Evolutionary conservation across 2,797 vertebrate species (phyloP).

Genomic region (Setipinna tenuifilis): DNA sequence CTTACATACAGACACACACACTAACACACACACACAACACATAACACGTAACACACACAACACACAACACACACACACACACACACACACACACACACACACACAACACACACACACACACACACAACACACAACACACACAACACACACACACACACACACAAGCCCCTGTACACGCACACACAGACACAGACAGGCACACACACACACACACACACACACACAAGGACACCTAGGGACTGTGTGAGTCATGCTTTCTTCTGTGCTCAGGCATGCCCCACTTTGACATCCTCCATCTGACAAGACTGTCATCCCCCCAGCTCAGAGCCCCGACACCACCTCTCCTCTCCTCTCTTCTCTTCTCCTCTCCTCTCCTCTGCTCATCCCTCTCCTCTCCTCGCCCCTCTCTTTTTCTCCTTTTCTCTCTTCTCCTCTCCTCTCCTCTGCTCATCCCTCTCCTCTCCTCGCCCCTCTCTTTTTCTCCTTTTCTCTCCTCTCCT

Average conservation of each 20-base stretch:
- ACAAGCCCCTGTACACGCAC: neutral
- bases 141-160: neutral
- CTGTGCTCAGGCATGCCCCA: neutral
- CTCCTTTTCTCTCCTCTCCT: too few species aligned
- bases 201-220: slow-evolving; percentile 11
- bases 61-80: too few species aligned
- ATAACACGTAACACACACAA: too few species aligned
- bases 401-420: neutral
- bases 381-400: neutral
- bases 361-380: neutral
- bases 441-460: neutral
- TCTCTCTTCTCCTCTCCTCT: neutral
- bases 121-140: slow-evolving; percentile 3
- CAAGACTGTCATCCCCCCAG: neutral
- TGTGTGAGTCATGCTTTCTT: neutral
- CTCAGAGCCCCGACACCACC: neutral
- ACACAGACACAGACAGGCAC: neutral
- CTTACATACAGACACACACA: neutral
- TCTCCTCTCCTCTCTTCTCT: neutral
- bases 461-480: neutral
- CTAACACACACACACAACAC: neutral
- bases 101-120: too few species aligned
- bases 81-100: too few species aligned
- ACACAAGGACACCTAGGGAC: neutral
- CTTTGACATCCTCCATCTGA: slow-evolving; percentile 17